Conservation (phyloP, 2,888 invertebrate species). For the Apodemia zela region DNA sequence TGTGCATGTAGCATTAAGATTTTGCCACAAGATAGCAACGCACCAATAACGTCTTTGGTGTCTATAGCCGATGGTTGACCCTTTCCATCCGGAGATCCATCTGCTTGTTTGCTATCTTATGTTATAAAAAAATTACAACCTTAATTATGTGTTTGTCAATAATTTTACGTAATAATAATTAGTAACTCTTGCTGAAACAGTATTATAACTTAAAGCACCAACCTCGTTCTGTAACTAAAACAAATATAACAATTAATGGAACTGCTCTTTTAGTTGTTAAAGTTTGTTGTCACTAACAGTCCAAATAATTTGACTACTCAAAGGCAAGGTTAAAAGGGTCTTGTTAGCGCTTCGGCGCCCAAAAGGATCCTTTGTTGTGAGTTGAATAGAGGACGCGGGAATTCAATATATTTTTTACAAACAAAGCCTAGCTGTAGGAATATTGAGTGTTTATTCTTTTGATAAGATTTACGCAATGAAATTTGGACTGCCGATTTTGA, state of each 20-base stretch:
- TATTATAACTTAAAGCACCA: background rate
- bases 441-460: background rate
- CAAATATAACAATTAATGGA: conserved; percentile 36
- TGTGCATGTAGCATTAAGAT: too few relatives aligned
- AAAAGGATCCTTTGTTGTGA: conserved; percentile 46
- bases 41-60: too few relatives aligned
- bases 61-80: too few relatives aligned
- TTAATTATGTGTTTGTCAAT: too few relatives aligned
- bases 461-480: background rate
- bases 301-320: conserved; percentile 48
- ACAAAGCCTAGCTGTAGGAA: conserved; percentile 36
- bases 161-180: too few relatives aligned
- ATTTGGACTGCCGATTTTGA: background rate
- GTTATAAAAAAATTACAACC: too few relatives aligned
- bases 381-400: conserved; percentile 44
- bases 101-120: too few relatives aligned
- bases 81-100: too few relatives aligned
- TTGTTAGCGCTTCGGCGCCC: conserved; percentile 47
- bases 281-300: conserved; percentile 48
- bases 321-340: conserved; percentile 52
- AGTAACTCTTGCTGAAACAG: too few relatives aligned
- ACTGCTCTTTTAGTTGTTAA: conserved; percentile 37
- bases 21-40: too few relatives aligned
- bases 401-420: conserved; percentile 43
- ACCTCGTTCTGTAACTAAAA: background rate